phyloP scores from a whole-genome alignment of 2,888 invertebrate species.

The Aricia artaxerxes region DNA sequence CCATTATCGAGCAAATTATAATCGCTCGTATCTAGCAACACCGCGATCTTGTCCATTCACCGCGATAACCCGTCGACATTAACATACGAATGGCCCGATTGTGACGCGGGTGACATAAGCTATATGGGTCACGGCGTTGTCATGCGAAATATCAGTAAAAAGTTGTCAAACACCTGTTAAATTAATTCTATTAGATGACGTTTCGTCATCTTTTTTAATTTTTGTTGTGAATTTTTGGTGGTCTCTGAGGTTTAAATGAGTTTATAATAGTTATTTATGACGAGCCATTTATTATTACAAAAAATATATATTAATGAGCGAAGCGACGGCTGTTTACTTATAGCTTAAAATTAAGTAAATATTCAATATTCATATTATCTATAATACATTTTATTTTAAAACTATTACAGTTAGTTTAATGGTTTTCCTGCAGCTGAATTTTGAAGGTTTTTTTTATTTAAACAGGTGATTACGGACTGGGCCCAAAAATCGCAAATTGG shows the following conservation, averaged over 20 bases:
- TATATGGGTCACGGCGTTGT: slow-evolving; percentile 8
- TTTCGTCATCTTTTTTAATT: neutral
- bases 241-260: too few species aligned
- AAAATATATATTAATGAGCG: too few species aligned
- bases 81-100: slow-evolving; percentile 5
- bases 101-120: slow-evolving; percentile 7
- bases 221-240: neutral
- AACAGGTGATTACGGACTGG: neutral
- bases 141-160: slow-evolving; percentile 5
- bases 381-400: neutral
- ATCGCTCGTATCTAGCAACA: neutral
- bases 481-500: neutral
- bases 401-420: neutral
- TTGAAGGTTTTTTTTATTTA: neutral
- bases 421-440: neutral
- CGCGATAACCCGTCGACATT: slow-evolving; percentile 26
- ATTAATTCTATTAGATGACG: neutral
- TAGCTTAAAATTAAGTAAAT: too few species aligned
- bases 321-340: too few species aligned
- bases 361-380: neutral
- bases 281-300: too few species aligned
- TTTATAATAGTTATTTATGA: too few species aligned
- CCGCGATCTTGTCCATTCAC: slow-evolving; percentile 20
- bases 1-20: neutral
- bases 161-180: neutral